Evolutionary conservation across 2,797 vertebrate species (phyloP), one percentile per base, ranked within the genome.

Genomic region (Echeneis naucrates): DNA sequence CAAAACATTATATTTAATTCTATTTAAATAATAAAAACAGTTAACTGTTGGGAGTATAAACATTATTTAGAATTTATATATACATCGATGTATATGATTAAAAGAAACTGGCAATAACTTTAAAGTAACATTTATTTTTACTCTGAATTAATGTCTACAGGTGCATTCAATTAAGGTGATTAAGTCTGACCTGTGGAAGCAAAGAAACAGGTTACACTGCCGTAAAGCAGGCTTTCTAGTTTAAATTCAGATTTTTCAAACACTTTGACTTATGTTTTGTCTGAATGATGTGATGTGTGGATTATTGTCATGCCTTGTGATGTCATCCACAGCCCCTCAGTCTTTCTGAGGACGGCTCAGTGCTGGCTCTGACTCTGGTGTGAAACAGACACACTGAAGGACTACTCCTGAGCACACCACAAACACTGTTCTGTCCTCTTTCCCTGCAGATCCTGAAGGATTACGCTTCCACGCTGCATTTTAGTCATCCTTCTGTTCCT

Each of bases 321-420:
- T 86, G 87, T 91, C 87, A 90, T 77, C 73, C 38, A 1, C 61
- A 71, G 72, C 74, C 45, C 26, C 56, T 68, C 47, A 21, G 66
- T 70, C 77, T 59, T 72, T 52, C 78, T 83, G 80, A 82, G 59
- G 47, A 61, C 68, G 51, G 62, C 60, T 88, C 88, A 87, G 72
- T 87, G 68, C 76, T 17, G 68, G 72, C 58, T 78, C 72, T 38
- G 76, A 71, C 83, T 78, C 42, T 65, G 51, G 19, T 57, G 66
- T 2, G 32, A 67, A 69, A 67, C 81, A 78, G 66, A 57, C 61
- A 57, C 32, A 13, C 50, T n/a, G 69, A 27, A 35, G 77, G 84
- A 63, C 38, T 68, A 38, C 52, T 63, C 62, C 21, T 12, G 11
- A 70, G 58, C 47, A 77, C 55, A 35, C 4, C 47, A 44, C 8